Evolutionary conservation across 2,888 invertebrate species (phyloP).

Genomic region (Heliconius erato): DNA sequence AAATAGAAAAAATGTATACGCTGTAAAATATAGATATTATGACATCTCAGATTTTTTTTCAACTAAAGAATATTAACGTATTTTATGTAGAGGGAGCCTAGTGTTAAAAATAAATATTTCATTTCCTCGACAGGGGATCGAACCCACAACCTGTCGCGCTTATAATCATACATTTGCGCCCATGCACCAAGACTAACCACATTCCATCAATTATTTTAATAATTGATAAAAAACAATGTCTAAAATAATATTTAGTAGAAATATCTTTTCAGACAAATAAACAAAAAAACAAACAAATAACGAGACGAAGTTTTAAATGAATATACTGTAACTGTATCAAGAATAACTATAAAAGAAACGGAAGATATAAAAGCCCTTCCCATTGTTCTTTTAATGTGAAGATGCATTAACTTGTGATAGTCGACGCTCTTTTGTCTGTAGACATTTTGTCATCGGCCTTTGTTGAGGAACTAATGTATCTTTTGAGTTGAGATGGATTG

Average conservation of each 20-base stretch:
- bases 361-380: constrained; percentile 41
- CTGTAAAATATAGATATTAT: no score
- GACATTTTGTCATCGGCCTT: constrained; percentile 78
- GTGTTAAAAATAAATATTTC: no score
- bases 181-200: no score
- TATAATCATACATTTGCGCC: no score
- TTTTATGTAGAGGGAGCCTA: no score
- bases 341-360: constrained; percentile 37
- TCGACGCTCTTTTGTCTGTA: constrained; percentile 61
- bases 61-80: no score
- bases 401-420: constrained; percentile 41
- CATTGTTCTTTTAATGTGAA: constrained; percentile 45
- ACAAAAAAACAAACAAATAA: constrained; percentile 11
- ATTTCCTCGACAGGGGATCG: no score
- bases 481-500: constrained; percentile 71
- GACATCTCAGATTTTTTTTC: no score
- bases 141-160: no score
- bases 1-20: no score
- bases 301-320: constrained; percentile 14
- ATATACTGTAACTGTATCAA: constrained; percentile 29
- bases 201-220: no score
- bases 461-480: constrained; percentile 77
- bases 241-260: background rate
- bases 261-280: background rate
- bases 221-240: no score